These are phyloP conservation scores for Neopipo cinnamomea DNA, from an alignment of 2,113 vertebrate genomes.

Conservation along the genomic window DNA sequence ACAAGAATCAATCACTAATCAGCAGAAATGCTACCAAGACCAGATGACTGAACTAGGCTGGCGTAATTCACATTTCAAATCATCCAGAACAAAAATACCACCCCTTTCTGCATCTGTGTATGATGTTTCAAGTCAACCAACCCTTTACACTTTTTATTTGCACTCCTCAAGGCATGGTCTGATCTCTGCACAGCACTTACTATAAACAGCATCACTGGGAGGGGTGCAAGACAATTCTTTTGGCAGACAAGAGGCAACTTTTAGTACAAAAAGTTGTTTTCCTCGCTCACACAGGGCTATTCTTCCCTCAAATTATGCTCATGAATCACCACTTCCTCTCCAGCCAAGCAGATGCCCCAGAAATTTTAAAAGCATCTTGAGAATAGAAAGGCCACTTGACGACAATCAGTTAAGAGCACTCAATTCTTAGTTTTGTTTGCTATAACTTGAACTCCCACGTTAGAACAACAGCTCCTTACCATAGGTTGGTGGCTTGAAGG, in stretches of 20 bases:
- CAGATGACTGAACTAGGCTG: too few species aligned
- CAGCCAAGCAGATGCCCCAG: neutral
- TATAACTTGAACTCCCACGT: neutral
- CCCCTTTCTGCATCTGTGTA: too few species aligned
- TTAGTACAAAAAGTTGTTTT: fast-evolving
- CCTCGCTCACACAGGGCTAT: neutral
- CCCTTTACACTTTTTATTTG: neutral
- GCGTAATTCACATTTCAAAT: too few species aligned
- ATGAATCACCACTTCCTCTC: neutral
- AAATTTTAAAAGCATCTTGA: neutral
- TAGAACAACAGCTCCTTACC: conserved; percentile 69
- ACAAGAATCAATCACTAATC: too few species aligned
- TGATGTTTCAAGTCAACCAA: neutral
- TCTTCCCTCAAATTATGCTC: neutral
- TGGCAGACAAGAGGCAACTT: neutral
- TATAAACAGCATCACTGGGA: neutral
- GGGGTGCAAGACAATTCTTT: neutral
- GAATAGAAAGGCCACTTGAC: neutral
- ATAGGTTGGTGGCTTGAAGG: conserved; percentile 71
- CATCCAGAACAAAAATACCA: too few species aligned
- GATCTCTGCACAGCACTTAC: neutral
- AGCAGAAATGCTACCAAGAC: too few species aligned
- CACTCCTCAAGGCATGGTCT: neutral
- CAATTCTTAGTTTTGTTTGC: neutral
- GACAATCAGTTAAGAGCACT: neutral